phyloP scores from a whole-genome alignment of 2,113 vertebrate species.

The Sturnus vulgaris region DNA sequence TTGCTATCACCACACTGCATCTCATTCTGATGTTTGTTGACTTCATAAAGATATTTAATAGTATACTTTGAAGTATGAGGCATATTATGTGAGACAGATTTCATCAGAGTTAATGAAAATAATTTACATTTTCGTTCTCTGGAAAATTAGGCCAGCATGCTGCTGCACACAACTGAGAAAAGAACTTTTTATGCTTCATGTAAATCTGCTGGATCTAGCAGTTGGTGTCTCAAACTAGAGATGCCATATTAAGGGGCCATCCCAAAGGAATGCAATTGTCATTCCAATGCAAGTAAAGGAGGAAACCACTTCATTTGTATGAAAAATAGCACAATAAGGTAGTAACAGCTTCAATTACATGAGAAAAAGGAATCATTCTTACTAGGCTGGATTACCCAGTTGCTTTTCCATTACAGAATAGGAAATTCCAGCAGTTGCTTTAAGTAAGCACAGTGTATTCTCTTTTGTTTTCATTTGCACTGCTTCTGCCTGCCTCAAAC shows the following conservation, averaged over 20 bases:
- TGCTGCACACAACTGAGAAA: not conserved
- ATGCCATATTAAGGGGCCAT: not conserved
- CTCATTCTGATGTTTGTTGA: not conserved
- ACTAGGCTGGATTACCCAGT: not conserved
- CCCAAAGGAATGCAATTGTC: not conserved
- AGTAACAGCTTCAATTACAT: conserved; percentile 5
- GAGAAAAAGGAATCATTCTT: not conserved
- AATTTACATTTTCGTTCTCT: not conserved
- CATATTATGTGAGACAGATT: not conserved
- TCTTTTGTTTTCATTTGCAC: not conserved
- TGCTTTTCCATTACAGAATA: not conserved
- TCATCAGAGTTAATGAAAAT: conserved; percentile 18
- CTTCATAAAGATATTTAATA: not conserved
- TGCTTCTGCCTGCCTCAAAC: not conserved
- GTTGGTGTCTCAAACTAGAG: not conserved
- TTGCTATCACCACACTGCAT: not conserved
- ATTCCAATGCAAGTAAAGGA: not conserved
- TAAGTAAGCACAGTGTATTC: not conserved
- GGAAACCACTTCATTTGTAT: conserved; percentile 36
- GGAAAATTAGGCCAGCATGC: not conserved
- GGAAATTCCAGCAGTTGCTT: not conserved
- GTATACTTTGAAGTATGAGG: not conserved
- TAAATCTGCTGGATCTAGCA: conserved; percentile 6
- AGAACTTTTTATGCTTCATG: not conserved
- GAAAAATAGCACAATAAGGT: conserved; percentile 42